Conservation (phyloP, 2,888 invertebrate species). For the Orthosia gracilis region DNA sequence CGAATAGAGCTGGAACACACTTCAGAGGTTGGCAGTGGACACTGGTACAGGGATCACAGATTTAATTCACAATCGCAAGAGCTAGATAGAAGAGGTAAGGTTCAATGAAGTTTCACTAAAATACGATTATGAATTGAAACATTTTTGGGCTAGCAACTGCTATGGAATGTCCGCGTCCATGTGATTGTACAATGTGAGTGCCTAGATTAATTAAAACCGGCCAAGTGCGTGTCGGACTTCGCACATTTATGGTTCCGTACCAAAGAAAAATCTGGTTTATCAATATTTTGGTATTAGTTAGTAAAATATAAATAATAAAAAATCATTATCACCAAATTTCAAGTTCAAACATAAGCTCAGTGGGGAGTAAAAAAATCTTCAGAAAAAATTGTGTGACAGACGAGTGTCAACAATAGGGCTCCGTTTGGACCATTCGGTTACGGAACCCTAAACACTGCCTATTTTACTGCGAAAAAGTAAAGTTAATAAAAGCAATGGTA, state of each 20-base stretch:
- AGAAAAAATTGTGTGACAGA: no score
- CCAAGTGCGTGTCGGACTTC: no score
- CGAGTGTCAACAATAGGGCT: no score
- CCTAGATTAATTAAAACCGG: not conserved
- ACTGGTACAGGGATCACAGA: slow-evolving; percentile 93
- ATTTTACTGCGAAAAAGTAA: not conserved
- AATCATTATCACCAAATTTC: no score
- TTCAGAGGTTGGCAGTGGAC: slow-evolving; percentile 91
- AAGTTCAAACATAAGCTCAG: no score
- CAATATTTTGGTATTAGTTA: no score
- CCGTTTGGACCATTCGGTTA: no score
- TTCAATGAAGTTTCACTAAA: slow-evolving; percentile 63
- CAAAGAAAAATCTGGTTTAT: no score
- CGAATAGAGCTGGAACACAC: slow-evolving; percentile 91
- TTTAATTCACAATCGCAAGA: slow-evolving; percentile 92
- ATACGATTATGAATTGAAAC: slow-evolving; percentile 41
- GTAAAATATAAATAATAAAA: no score
- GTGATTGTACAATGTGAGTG: slow-evolving; percentile 36
- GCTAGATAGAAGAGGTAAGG: slow-evolving; percentile 91
- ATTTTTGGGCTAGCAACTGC: slow-evolving; percentile 39
- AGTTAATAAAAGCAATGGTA: not conserved
- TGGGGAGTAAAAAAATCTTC: no score
- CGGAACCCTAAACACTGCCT: no score
- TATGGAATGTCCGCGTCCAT: slow-evolving; percentile 41
- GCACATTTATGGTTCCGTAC: no score